Evolutionary conservation across 2,797 vertebrate species (phyloP), one percentile per base, ranked within the genome.

Genomic region (Botia almorhae): DNA sequence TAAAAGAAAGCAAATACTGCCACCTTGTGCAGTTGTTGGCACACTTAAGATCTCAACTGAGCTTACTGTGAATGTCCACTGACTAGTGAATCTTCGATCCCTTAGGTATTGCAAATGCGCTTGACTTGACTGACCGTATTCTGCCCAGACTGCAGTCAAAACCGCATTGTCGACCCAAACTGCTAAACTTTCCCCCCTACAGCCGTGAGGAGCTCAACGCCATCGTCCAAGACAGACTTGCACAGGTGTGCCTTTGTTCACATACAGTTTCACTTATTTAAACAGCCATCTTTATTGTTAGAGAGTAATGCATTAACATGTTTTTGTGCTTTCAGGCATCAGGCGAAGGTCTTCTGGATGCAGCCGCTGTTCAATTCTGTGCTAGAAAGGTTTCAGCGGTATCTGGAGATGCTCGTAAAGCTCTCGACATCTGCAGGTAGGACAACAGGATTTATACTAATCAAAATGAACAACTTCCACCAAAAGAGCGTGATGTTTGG

Each of bases 401-500:
- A 48, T 98, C 97, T 0, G 98, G 98, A 82, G 97, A 99, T 0
- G 96, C 95, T 36, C 94, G 97, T n/a, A 99, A 98, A 83, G 98
- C 95, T 0, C 88, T 99, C 46, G 97, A 99, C 73, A 91, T 99
- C 89, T 99, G 98, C 93, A 96, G 98, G 96, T 97, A 89, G 83
- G 68, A 69, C 69, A 81, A 12, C 4, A 0, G 7, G 56, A 12
- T 26, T 46, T 8, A 43, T 19, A 4, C 51, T 26, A 7, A 14
- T 13, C 13, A 21, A 2, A 36, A 23, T 74, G 2, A 64, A 19
- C 2, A 11, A 11, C 4, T 11, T 29, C 7, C 0, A 16, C 2
- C 3, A 14, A 14, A 13, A 1, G 2, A 10, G 1, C 2, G 46
- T 64, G 19, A 79, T 0, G 0, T 10, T n/a, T 21, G 0, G 73